These are phyloP conservation scores for Xenus cinereus DNA, from an alignment of 2,113 vertebrate species.

Conservation along the genomic window DNA sequence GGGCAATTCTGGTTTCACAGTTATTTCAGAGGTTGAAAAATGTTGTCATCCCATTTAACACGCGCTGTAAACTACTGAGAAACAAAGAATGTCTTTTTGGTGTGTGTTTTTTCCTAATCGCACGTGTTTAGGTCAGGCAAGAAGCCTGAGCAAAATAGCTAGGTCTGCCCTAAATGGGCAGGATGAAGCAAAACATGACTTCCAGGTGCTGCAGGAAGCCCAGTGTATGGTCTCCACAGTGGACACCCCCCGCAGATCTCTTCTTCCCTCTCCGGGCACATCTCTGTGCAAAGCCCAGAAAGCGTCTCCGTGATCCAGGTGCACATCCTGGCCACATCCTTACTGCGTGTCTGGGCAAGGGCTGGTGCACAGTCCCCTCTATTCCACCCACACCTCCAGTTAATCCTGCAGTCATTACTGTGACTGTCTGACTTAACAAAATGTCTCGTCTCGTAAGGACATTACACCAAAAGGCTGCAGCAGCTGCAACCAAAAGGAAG, in stretches of 20 bases:
- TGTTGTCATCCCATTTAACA: neutral
- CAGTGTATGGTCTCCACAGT: accelerated
- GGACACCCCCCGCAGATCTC: neutral
- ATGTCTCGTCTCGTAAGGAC: neutral
- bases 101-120: neutral
- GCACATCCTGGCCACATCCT: neutral
- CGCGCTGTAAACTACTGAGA: neutral
- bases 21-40: neutral
- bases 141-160: neutral
- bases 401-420: neutral
- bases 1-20: neutral
- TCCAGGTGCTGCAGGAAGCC: neutral
- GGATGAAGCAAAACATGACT: neutral
- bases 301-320: neutral
- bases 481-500: neutral
- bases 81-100: neutral
- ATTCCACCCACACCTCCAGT: neutral
- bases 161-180: neutral
- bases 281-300: neutral
- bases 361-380: neutral
- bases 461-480: neutral
- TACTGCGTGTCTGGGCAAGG: neutral
- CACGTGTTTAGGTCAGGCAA: neutral
- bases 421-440: neutral
- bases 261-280: neutral